A percentile compares a stretch with the other conserved stretches of the same genome.
These are phyloP conservation scores for Nanorana parkeri DNA, from an alignment of 2,113 vertebrate species.

Conservation along the genomic window DNA sequence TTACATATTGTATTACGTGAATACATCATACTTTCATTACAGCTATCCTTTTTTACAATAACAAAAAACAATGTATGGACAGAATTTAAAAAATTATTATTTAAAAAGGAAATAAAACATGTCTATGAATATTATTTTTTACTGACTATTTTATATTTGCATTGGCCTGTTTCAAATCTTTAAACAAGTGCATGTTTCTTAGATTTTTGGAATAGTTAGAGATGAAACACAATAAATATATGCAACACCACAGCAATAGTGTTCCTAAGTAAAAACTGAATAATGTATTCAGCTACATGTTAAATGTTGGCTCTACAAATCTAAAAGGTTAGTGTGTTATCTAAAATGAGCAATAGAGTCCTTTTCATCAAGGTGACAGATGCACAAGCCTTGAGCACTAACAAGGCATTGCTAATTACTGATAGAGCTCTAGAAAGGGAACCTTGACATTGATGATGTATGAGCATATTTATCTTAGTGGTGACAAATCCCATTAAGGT, in stretches of 20 bases:
- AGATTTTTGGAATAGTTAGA: too few relatives aligned
- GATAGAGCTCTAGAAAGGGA: conserved; percentile 64
- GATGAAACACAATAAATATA: not conserved
- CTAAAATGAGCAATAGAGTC: conserved; percentile 61
- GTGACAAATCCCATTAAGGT: conserved; percentile 69
- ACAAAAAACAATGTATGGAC: too few relatives aligned
- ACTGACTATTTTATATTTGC: too few relatives aligned
- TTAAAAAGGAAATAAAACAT: too few relatives aligned
- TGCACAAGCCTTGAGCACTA: conserved; percentile 68
- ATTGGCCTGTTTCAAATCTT: too few relatives aligned
- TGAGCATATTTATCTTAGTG: conserved; percentile 71
- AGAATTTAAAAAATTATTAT: too few relatives aligned
- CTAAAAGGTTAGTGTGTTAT: conserved; percentile 60
- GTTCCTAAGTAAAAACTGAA: not conserved
- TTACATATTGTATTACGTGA: too few relatives aligned
- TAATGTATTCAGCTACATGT: conserved; percentile 51
- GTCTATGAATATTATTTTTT: too few relatives aligned
- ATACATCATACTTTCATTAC: too few relatives aligned
- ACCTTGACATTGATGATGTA: conserved; percentile 67
- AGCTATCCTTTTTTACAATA: too few relatives aligned
- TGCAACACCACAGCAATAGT: not conserved
- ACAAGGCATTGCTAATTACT: conserved; percentile 74
- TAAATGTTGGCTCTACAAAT: conserved; percentile 55
- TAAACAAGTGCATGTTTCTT: too few relatives aligned
- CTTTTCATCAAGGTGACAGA: conserved; percentile 69